Base-by-base conservation (phyloP, 2,888 invertebrate genomes). In the Tetheella fluctuosa region DNA sequence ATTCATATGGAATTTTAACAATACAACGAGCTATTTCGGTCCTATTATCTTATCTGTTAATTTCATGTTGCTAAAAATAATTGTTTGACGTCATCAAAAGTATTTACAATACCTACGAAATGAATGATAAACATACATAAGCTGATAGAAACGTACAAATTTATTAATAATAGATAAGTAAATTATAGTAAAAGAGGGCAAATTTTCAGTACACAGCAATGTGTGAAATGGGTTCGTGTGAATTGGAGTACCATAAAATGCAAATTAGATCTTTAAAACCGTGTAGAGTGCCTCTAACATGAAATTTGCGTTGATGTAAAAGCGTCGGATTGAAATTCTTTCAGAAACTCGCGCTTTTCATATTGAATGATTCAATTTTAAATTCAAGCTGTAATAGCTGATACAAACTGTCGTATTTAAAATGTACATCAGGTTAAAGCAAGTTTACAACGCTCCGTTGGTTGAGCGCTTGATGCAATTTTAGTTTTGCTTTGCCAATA, bases 321-420 rank as follows among this genome's bases (percentile, higher is more conserved):
- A 7, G 12, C 12, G 13, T 13, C n/a, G 10, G 39, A n/a, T n/a
- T 6, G 39, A 39, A 39, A 39, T n/a, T n/a, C 2, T 39, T 39
- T 39, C 17, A 42, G 42, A 17, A 17, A 42, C 37, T 15, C 13
- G 37, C 15, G 42, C 17, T 42, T 17, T 30, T 30, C n/a, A 17
- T 42, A 17, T 42, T 42, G 42, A 15, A 8, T 48, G 48, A 48
- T 48, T 48, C 20, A 48, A 48, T 48, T 48, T 48, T 20, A 48
- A 48, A 48, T 10, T 20, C 48, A n/a, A 48, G 48, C 20, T 39
- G 42, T 8, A 42, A 42, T 8, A 17, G n/a, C 15, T n/a, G 1
- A 17, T 17, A 42, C 6, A 42, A 17, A 42, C 42, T 17, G 17
- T 6, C 15, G 17, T 15, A 4, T 37, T 37, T 37, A 42, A 7